A percentile compares a stretch with the other conserved stretches of the same genome.
These are phyloP conservation scores for Rhopalosiphum padi DNA, from an alignment of 1,140 invertebrate genomes.

Conservation along the genomic window DNA sequence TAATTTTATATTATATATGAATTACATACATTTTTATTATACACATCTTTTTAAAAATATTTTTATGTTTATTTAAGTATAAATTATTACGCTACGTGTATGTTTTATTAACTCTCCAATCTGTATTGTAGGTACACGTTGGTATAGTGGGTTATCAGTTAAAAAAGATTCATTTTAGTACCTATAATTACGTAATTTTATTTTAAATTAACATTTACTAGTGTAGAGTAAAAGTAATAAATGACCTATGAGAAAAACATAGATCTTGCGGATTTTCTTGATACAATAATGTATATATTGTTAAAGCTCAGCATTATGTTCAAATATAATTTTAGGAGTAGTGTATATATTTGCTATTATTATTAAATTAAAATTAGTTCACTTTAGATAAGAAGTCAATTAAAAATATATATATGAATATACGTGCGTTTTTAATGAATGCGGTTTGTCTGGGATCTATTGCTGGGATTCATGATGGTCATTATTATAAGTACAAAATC, in stretches of 20 bases:
- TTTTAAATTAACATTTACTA: neutral
- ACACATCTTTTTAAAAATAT: neutral
- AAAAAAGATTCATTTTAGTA: neutral
- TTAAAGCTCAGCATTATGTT: constrained; percentile 12
- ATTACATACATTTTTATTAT: neutral
- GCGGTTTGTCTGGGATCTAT: neutral
- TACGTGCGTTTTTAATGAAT: constrained; percentile 18
- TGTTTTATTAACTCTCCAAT: neutral
- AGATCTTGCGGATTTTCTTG: neutral
- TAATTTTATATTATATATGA: neutral
- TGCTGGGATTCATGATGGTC: neutral
- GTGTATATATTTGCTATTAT: neutral
- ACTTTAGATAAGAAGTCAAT: neutral
- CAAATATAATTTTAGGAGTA: neutral
- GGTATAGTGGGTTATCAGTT: neutral
- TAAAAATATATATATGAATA: constrained; percentile 8
- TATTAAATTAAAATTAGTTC: constrained; percentile 37
- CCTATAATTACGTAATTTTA: neutral
- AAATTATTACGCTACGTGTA: neutral
- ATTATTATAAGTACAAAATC: constrained; percentile 37
- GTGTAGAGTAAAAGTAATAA: neutral
- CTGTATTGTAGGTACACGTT: neutral
- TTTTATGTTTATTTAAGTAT: neutral
- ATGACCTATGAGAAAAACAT: neutral
- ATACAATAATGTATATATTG: neutral